Evolutionary conservation across 2,113 vertebrate species (phyloP), one percentile per base, ranked within the genome.

Genomic region (Ageneiosus marmoratus): DNA sequence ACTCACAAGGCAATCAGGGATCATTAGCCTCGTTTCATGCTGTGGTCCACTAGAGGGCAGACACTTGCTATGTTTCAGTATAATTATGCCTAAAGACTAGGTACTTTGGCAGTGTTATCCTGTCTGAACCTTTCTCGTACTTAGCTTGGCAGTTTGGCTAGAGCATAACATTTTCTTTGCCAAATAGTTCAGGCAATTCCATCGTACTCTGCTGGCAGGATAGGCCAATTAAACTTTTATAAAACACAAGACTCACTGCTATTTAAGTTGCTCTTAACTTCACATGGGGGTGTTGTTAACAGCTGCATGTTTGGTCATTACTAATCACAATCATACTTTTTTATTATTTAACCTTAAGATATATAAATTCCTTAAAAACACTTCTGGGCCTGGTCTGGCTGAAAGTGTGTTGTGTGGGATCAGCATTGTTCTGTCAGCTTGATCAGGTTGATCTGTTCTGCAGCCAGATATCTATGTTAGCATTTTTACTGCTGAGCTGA

Each of bases 401-500:
- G 34, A 32, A n/a, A 5, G 62, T 67, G 67, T 75, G 56, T 79
- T 50, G 13, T n/a, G 20, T 67, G 53, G 75, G 69, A 84, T 65
- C 44, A 46, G 80, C 58, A 4, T 60, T 83, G 77, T 74, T 60
- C 73, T 67, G 76, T 87, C 62, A 85, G 81, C 84, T 76, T 77
- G 65, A 69, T 69, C 18, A 34, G 34, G 65, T 22, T 69, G 34
- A 18, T 37, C 29, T 65, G 50, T 79, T 44, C 34, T 62, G 51
- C 77, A 63, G 15, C 55, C 50, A 77, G 69, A 81, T 67, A 50
- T 76, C 32, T 72, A 32, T 44, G 78, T 76, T 69, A 50, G 79
- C 67, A 73, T 37, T 84, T 80, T 86, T 80, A 69, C 62, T 83
- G 80, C 77, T 86, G 83, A 86, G 44, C 78, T 24, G 9, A 18